Base-by-base conservation (phyloP, 1,140 invertebrate genomes). In the Eulimnadia texana region DNA sequence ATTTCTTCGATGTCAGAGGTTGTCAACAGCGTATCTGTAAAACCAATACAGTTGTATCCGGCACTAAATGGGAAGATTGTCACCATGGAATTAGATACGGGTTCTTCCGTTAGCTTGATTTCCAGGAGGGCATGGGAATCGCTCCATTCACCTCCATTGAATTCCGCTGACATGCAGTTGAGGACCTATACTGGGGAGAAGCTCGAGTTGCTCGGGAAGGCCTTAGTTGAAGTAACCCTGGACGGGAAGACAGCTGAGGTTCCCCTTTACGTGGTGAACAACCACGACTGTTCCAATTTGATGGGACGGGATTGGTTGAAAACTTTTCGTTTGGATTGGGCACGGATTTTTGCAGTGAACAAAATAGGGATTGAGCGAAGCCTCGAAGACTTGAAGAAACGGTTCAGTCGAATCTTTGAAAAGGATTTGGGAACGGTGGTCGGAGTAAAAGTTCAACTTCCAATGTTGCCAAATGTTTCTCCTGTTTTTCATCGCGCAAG, bases 401-500 rank as follows among this genome's bases (percentile, higher is more conserved):
- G n/a, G 24, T 57, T 9, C 57, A 59, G 42, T 27, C 33, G 22
- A 33, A 61, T 55, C 16, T 61, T 10, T 55, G 54, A 27, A 16
- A 50, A 20, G 50, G 29, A 22, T 50, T 51, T 55, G 49, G 16
- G 50, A n/a, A n/a, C n/a, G n/a, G n/a, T n/a, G n/a, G n/a, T n/a
- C n/a, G n/a, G n/a, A n/a, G n/a, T n/a, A n/a, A n/a, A n/a, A n/a
- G n/a, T n/a, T n/a, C n/a, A n/a, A n/a, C n/a, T n/a, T n/a, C n/a
- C n/a, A n/a, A n/a, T 29, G n/a, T n/a, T n/a, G n/a, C n/a, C n/a
- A n/a, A n/a, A n/a, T n/a, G n/a, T n/a, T n/a, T n/a, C n/a, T n/a
- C 60, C 60, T 9, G 25, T 20, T 27, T 61, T 61, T 61, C 28
- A 24, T 55, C 50, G 52, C 23, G 28, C 60, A 27, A 50, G 60